phyloP scores from a whole-genome alignment of 2,888 invertebrate genomes.

The Rotaria macrura region DNA sequence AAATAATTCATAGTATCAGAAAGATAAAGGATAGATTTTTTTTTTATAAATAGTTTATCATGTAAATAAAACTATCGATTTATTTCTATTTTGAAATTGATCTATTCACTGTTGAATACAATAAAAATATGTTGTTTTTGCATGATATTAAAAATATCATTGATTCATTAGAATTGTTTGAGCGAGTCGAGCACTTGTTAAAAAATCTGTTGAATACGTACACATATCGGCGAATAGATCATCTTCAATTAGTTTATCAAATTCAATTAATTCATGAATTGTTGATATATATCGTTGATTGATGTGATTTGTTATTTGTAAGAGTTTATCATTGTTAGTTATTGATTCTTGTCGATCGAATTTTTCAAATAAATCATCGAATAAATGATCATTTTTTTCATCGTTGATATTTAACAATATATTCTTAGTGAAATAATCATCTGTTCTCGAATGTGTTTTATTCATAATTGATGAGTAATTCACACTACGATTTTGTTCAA shows the following conservation, averaged over 20 bases:
- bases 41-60: too few species aligned
- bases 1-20: too few species aligned
- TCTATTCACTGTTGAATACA: too few species aligned
- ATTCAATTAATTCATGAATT: neutral
- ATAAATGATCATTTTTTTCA: neutral
- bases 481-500: slow-evolving; percentile 17
- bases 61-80: too few species aligned
- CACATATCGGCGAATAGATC: neutral
- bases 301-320: neutral
- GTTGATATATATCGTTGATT: neutral
- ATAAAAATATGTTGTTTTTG: too few species aligned
- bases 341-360: neutral
- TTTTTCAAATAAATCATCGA: neutral
- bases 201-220: neutral
- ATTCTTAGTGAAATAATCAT: neutral
- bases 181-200: neutral
- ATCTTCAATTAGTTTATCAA: neutral
- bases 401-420: neutral
- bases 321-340: too few species aligned
- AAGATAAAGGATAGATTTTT: too few species aligned
- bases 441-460: neutral
- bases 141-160: too few species aligned
- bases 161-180: neutral
- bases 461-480: neutral
- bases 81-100: too few species aligned